Evolutionary conservation across 2,113 vertebrate species (phyloP).

Genomic region (Uropsilus gracilis): DNA sequence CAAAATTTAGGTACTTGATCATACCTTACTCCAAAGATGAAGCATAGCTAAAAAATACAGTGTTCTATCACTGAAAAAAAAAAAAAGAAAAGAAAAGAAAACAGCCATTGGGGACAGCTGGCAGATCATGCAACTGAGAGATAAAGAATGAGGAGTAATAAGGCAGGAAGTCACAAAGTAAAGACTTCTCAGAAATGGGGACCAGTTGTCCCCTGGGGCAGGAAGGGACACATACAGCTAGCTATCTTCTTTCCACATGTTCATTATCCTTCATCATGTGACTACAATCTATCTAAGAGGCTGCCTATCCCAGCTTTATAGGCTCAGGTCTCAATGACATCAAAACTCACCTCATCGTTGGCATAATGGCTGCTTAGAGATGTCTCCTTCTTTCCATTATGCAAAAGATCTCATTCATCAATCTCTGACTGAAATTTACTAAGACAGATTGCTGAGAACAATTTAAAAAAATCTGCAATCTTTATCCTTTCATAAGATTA

Average conservation of each 20-base stretch:
- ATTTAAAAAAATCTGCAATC: background rate
- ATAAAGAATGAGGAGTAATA: background rate
- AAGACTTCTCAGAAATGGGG: background rate
- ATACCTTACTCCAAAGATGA: background rate
- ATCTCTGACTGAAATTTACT: background rate
- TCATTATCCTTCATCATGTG: background rate
- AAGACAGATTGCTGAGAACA: background rate
- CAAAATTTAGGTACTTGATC: background rate
- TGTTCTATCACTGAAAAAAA: background rate
- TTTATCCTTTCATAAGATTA: background rate
- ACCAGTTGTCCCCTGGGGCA: no score
- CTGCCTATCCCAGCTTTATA: background rate
- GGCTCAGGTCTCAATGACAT: background rate
- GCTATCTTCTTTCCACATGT: background rate
- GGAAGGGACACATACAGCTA: background rate
- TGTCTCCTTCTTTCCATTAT: background rate
- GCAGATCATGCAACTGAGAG: background rate
- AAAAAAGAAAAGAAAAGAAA: background rate
- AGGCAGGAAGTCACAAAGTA: background rate
- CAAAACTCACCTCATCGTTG: background rate
- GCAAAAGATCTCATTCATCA: background rate
- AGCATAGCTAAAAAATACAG: background rate
- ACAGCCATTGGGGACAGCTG: background rate
- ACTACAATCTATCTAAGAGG: background rate
- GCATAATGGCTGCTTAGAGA: conserved; percentile 6